These are phyloP conservation scores for Spheniscus humboldti DNA, from an alignment of 2,797 vertebrate genomes.

Conservation along the genomic window DNA sequence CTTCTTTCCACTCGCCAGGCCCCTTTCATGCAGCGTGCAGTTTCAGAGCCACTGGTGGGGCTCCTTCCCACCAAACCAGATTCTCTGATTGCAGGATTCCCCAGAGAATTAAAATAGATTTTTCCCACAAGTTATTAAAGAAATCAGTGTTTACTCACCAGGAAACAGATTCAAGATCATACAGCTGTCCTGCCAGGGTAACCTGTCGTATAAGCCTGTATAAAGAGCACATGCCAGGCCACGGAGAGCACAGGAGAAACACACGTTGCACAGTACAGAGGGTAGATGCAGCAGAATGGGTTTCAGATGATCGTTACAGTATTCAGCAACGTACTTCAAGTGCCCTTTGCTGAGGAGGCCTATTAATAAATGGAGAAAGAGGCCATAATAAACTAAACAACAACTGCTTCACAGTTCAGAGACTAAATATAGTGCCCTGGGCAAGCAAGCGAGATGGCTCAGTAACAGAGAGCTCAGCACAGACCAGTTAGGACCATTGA, in stretches of 20 bases:
- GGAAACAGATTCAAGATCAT: not conserved
- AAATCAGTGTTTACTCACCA: not conserved
- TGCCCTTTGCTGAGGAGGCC: not conserved
- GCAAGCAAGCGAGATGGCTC: not conserved
- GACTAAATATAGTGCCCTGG: not conserved
- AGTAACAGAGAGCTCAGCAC: not conserved
- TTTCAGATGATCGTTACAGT: not conserved
- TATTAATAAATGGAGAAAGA: conserved; percentile 8
- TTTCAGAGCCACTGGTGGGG: not conserved
- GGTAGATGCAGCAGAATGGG: not conserved
- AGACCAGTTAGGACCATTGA: not conserved
- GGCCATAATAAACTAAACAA: not conserved
- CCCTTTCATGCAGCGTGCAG: not conserved
- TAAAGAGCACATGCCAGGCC: not conserved
- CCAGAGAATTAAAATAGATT: not conserved
- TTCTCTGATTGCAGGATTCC: not conserved
- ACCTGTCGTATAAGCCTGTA: not conserved
- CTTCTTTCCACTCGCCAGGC: not conserved
- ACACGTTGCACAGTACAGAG: not conserved
- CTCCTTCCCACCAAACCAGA: not conserved
- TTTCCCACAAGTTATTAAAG: not conserved
- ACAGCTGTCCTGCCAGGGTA: not conserved
- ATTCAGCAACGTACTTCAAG: not conserved
- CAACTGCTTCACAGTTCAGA: not conserved
- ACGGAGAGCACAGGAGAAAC: not conserved